phyloP scores from a whole-genome alignment of 2,888 invertebrate genomes.

The Aricia artaxerxes region DNA sequence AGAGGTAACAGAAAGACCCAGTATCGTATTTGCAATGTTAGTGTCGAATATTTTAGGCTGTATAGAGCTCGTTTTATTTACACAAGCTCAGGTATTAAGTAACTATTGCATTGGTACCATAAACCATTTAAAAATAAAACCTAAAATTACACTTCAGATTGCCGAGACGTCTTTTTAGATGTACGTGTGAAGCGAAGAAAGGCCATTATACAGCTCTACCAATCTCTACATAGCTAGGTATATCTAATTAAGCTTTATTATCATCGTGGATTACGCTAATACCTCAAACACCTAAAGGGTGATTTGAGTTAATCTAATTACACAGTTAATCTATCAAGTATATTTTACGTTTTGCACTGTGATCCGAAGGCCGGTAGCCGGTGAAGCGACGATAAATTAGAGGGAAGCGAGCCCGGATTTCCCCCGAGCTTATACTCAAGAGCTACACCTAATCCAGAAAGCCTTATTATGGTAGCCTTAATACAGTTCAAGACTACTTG shows the following conservation, averaged over 20 bases:
- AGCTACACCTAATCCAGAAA: conserved; percentile 79
- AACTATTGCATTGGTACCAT: too few species aligned
- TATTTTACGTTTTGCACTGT: conserved; percentile 69
- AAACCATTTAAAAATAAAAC: too few species aligned
- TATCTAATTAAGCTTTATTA: conserved; percentile 13
- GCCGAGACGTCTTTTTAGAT: too few species aligned
- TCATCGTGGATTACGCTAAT: conserved; percentile 9
- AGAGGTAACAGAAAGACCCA: too few species aligned
- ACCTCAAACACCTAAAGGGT: conserved; percentile 47
- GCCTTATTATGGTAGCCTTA: conserved; percentile 80
- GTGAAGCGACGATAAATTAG: conserved; percentile 77
- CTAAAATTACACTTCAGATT: too few species aligned
- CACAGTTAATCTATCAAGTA: conserved; percentile 75
- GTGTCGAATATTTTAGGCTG: too few species aligned
- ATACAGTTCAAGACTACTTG: conserved; percentile 79
- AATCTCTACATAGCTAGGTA: conserved; percentile 36
- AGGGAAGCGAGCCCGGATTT: conserved; percentile 79
- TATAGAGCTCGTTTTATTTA: too few species aligned
- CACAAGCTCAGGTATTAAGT: too few species aligned
- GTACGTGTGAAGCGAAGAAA: not conserved
- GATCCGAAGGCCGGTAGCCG: conserved; percentile 77
- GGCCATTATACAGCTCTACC: not conserved
- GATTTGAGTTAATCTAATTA: conserved; percentile 65
- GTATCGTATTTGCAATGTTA: too few species aligned
- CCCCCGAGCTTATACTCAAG: conserved; percentile 79